Base-by-base conservation (phyloP, 2,888 invertebrate species). In the Mimachlamys varia region DNA sequence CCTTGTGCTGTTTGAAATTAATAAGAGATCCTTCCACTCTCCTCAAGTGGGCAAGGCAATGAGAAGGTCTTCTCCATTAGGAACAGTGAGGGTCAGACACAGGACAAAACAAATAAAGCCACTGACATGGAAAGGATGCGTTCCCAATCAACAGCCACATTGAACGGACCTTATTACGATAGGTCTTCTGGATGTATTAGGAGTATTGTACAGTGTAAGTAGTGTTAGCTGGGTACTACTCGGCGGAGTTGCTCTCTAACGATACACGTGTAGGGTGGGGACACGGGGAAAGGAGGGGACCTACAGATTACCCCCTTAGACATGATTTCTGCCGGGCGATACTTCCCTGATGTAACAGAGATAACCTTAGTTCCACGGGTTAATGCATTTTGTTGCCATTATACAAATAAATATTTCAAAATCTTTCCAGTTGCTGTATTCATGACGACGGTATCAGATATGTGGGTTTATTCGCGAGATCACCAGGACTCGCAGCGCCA, bases 351-450 rank as follows among this genome's bases (percentile, higher is more conserved):
- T 76, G 76, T 76, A 76, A 76, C 76, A 76, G 33, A 76, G 76
- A 76, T 76, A 33, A 76, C 76, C 33, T 13, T 1, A 0, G 33
- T 27, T 76, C 33, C 33, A 76, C 4, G 76, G 27, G 76, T 76
- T 76, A 76, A 76, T 76, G 76, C 76, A 76, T 76, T 76, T 76
- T 33, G 76, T 33, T 27, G 76, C 76, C 33, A 27, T 76, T 76
- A 33, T 76, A 33, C 2, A 76, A 76, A 76, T 27, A 76, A 76
- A 76, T 76, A 33, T 76, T 76, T 76, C 76, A 76, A 19, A 76
- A 76, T 33, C 33, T 33, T 33, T 76, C 27, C 33, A 10, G 76
- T 76, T 44, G 27, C 27, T 76, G 33, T 27, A 33, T 76, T 15
- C 76, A 76, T 76, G 27, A 76, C 76, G 33, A 22, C 13, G 33